Percentiles rank a stretch among this genome's conserved stretches.
These are phyloP conservation scores for Panthera tigris DNA, from an alignment of 2,113 vertebrate genomes.

Conservation along the genomic window DNA sequence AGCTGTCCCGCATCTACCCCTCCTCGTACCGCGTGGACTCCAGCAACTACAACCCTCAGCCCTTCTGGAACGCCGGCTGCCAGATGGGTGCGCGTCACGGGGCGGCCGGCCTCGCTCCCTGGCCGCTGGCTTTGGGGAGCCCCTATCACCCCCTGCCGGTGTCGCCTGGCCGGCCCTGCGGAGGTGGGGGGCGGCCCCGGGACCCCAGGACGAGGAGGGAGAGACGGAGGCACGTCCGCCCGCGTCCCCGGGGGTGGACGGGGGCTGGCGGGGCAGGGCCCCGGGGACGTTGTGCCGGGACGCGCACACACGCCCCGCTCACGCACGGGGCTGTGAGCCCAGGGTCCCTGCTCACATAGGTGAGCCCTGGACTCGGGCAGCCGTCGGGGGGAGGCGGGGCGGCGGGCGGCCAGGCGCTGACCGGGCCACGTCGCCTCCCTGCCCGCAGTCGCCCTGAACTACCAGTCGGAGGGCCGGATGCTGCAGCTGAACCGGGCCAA, in stretches of 20 bases:
- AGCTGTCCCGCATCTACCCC: slow-evolving; percentile 96
- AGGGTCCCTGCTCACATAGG: background rate
- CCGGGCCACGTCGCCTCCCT: accelerated
- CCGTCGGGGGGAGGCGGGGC: accelerated
- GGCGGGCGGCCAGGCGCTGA: accelerated
- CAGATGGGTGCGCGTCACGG: slow-evolving; percentile 90
- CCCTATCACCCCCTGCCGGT: accelerated
- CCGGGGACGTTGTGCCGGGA: accelerated
- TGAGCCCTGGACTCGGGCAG: accelerated
- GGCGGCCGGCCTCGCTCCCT: accelerated
- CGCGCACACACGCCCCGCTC: accelerated
- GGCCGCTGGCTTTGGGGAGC: too few species aligned
- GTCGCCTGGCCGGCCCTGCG: background rate
- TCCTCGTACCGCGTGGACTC: slow-evolving; percentile 98
- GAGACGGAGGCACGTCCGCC: background rate
- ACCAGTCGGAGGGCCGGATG: slow-evolving; percentile 97
- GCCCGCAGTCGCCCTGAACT: slow-evolving; percentile 94
- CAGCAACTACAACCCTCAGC: slow-evolving; percentile 98
- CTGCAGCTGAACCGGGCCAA: slow-evolving; percentile 98
- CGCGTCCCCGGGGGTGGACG: accelerated
- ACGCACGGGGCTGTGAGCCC: accelerated
- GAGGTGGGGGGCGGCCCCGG: accelerated
- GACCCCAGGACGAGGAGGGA: background rate
- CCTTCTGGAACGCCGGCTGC: slow-evolving; percentile 97
- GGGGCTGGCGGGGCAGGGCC: accelerated